A percentile compares a stretch with the other conserved stretches of the same genome.
These are phyloP conservation scores for Timema cristinae DNA, from an alignment of 2,888 invertebrate species.

Conservation along the genomic window DNA sequence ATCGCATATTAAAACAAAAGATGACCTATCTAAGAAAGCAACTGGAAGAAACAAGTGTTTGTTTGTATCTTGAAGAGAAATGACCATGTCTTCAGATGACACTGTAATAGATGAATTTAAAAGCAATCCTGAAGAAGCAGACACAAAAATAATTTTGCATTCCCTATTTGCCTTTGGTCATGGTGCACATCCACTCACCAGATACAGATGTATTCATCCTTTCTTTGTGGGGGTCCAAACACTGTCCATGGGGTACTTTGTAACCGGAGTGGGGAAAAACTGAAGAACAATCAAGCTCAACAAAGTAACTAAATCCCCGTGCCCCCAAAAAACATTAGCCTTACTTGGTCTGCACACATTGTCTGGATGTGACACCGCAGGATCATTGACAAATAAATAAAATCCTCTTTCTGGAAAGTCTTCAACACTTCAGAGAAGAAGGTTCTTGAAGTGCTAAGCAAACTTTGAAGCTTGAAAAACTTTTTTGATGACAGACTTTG, in stretches of 20 bases:
- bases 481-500: too few species aligned
- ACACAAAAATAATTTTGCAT: constrained; percentile 6
- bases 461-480: background rate
- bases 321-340: background rate
- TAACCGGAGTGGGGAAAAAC: constrained; percentile 2
- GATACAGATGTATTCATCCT: constrained; percentile 12
- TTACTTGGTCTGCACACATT: background rate
- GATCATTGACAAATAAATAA: background rate
- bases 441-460: background rate
- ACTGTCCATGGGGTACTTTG: background rate
- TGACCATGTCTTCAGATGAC: background rate
- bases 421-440: background rate
- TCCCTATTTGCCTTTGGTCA: background rate
- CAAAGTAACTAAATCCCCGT: background rate
- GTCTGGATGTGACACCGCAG: background rate
- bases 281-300: background rate
- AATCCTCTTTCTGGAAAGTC: constrained; percentile 1
- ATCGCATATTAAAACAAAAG: background rate
- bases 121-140: background rate
- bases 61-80: too few species aligned
- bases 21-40: background rate
- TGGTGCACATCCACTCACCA: constrained; percentile 6
- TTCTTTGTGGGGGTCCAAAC: constrained; percentile 1
- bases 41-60: too few species aligned
- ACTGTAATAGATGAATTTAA: constrained; percentile 7